Conservation (phyloP, 2,888 invertebrate species). For the Callinectes sapidus region DNA sequence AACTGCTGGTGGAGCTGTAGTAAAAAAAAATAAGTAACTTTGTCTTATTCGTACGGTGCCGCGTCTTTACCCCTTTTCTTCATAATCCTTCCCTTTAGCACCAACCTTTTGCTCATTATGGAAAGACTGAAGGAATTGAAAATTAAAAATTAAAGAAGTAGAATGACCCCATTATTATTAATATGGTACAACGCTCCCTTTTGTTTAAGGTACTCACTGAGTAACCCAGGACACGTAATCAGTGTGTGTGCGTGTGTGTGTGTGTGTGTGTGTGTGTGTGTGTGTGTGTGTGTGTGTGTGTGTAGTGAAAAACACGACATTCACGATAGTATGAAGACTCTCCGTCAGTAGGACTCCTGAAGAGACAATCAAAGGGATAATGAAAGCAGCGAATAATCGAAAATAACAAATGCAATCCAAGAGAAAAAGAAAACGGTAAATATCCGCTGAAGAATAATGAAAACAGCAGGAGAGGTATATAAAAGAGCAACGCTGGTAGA, state of each 20-base stretch:
- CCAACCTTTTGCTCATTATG: neutral
- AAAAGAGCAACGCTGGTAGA: neutral
- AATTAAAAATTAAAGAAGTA: neutral
- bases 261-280: slow-evolving; percentile 1
- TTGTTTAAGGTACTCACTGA: neutral
- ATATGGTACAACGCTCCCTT: neutral
- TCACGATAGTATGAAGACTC: neutral
- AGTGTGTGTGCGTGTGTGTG: slow-evolving; percentile 10
- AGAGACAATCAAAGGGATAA: neutral
- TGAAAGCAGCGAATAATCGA: neutral
- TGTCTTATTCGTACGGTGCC: neutral
- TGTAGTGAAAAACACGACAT: neutral
- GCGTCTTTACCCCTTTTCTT: neutral
- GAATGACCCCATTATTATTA: neutral
- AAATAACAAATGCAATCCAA: neutral
- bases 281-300: slow-evolving; percentile 1
- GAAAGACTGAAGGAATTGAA: neutral
- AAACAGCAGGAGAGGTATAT: neutral
- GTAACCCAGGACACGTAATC: neutral
- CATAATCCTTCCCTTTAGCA: neutral
- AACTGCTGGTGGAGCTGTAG: too few species aligned
- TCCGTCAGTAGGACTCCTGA: neutral
- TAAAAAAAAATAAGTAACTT: too few species aligned
- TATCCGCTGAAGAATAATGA: neutral
- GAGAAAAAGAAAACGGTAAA: neutral